Evolutionary conservation across 2,113 vertebrate genomes (phyloP).

Genomic region (Polypterus bichir): DNA sequence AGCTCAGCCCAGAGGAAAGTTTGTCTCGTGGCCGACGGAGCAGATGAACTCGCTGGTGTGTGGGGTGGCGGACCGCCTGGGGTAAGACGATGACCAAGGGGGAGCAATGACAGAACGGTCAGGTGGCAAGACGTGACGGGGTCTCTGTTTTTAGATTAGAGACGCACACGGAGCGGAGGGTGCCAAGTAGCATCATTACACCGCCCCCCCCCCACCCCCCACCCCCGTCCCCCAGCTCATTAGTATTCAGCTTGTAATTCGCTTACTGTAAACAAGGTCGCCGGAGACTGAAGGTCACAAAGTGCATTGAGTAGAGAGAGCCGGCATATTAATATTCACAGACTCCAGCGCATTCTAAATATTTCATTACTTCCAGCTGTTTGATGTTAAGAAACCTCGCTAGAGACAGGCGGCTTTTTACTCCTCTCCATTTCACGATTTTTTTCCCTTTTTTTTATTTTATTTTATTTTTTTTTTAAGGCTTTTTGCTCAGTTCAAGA

Average conservation of each 20-base stretch:
- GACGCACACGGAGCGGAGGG: too few species aligned
- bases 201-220: too few species aligned
- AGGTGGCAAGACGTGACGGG: too few species aligned
- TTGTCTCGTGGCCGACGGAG: too few species aligned
- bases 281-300: conserved; percentile 39
- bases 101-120: too few species aligned
- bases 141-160: too few species aligned
- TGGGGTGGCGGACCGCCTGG: too few species aligned
- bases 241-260: conserved; percentile 39
- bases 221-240: conserved; percentile 17
- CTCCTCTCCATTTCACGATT: conserved; percentile 19
- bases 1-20: too few species aligned
- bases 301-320: conserved; percentile 26
- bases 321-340: conserved; percentile 58
- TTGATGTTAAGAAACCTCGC: conserved; percentile 64
- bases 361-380: conserved; percentile 70
- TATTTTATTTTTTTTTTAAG: conserved; percentile 44
- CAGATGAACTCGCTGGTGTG: too few species aligned
- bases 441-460: conserved; percentile 44
- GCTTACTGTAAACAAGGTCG: conserved; percentile 39
- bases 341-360: conserved; percentile 61
- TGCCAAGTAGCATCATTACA: too few species aligned
- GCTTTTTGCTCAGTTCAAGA: conserved; percentile 20
- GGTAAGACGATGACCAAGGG: too few species aligned
- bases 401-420: conserved; percentile 33